Percentiles rank a stretch among this genome's conserved stretches.
These are phyloP conservation scores for Pituophis catenifer DNA, from an alignment of 2,113 vertebrate genomes.

Conservation along the genomic window DNA sequence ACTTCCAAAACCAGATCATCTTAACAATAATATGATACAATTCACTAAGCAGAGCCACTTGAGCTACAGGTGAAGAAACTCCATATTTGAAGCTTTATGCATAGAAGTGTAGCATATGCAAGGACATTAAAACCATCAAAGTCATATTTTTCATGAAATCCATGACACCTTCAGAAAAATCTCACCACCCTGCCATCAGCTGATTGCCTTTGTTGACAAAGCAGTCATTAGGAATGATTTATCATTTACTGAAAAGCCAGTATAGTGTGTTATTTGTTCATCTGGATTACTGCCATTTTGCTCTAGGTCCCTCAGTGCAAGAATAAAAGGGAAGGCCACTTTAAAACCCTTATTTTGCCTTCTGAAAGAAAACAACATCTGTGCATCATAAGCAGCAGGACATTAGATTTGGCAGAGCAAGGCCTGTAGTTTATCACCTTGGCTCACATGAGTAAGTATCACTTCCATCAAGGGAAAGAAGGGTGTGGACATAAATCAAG, in stretches of 20 bases:
- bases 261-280: background rate
- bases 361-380: constrained; percentile 48
- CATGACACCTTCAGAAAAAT: background rate
- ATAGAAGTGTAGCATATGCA: background rate
- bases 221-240: constrained; percentile 26
- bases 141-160: background rate
- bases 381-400: constrained; percentile 12
- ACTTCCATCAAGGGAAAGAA: constrained; percentile 55
- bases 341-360: constrained; percentile 41
- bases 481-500: constrained; percentile 60
- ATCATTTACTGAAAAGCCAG: constrained; percentile 20
- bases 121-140: background rate
- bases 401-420: constrained; percentile 14
- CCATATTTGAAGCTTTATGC: background rate
- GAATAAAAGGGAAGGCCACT: constrained; percentile 33
- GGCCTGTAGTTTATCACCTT: constrained; percentile 44
- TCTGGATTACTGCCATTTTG: constrained; percentile 19
- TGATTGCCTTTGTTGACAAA: constrained; percentile 28
- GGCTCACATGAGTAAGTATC: constrained; percentile 51
- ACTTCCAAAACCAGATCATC: background rate
- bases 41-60: background rate
- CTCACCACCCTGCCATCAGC: background rate
- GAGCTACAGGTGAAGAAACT: background rate
- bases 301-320: constrained; percentile 1
- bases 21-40: background rate